Evolutionary conservation across 2,888 invertebrate species (phyloP), one percentile per base, ranked within the genome.

Genomic region (Pegoplata infirma): DNA sequence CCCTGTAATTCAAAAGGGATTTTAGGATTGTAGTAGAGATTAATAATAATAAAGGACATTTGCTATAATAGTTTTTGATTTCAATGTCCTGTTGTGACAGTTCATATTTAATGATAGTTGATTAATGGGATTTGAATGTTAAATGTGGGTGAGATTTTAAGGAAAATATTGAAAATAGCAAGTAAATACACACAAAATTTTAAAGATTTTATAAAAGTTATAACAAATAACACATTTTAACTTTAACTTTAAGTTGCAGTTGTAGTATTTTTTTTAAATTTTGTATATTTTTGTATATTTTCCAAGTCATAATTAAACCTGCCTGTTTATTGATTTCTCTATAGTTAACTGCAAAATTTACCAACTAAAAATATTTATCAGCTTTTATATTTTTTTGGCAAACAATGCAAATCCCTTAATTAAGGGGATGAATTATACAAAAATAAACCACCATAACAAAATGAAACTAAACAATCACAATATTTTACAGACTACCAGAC

Each of bases 331-430:
- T 55, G 28, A 28, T n/a, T 32, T 14, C 47, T 32, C 61, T 12
- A 47, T 17, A 61, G 47, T 61, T n/a, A 61, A 32, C 47, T 17
- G 47, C 14, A 21, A 16, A 63, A 63, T 16, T 14, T 19, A 17
- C 12, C n/a, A 49, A 44, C 3, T 23, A 56, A 76, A 28, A 49
- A 72, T 32, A 10, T 67, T 36, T 19, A 32, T 59, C 28, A 55
- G 59, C 55, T 32, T 74, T 32, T n/a, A n/a, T n/a, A n/a, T n/a
- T 49, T 66, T 59, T 74, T 72, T 63, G 63, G 44, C 66, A 75
- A 71, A 80, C 76, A 80, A 79, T 74, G 55, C 46, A 68, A 76
- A 78, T 76, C 77, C 80, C 77, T 72, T 80, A 80, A 81, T 81
- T 77, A 81, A 80, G 64, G 78, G 78, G 66, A 75, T 72, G 71